Base-by-base conservation (phyloP, 2,888 invertebrate species). In the Hecatera dysodea region DNA sequence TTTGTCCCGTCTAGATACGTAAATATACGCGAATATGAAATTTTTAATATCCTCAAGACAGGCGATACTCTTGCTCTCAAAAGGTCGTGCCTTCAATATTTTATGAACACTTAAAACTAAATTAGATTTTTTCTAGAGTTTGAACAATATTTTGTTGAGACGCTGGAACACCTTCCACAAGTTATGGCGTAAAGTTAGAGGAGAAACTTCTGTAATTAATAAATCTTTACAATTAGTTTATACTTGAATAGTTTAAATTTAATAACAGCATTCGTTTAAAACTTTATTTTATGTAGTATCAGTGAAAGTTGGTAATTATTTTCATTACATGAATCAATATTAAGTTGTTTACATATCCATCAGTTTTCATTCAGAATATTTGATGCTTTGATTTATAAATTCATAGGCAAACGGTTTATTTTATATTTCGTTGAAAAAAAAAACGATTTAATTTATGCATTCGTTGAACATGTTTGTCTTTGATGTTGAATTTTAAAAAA, bases 31-130 rank as follows among this genome's bases (percentile, higher is more conserved):
- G 89, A 90, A 90, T 89, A 90, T 90, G 88, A 92, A 91, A 89
- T 84, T 93, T 93, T 92, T 94, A 93, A 93, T 93, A 93, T 93
- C 89, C 87, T 83, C 88, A 81, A 92, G 90, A 90, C 90, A 91
- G 85, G 90, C 86, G 87, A 89, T 91, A 86, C 87, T 90, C 73
- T 85, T 87, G 87, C 87, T 86, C 83, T 84, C 80, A 84, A 85
- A 88, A 90, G 89, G 90, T 88, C 86, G 87, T 69, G 78, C 86
- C 89, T 93, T 92, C 90, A 93, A 92, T 92, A 93, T 93, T 93
- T 93, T 92, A 93, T 90, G 91, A 91, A 92, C 89, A 92, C 91
- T 92, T 91, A 89, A 89, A 91, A 90, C 90, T 90, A 92, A 92
- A 93, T 93, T 93, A 92, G 87, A 89, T 91, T 92, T 90, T 86